These are phyloP conservation scores for Choristoneura fumiferana DNA, from an alignment of 1,140 invertebrate genomes.

Conservation along the genomic window DNA sequence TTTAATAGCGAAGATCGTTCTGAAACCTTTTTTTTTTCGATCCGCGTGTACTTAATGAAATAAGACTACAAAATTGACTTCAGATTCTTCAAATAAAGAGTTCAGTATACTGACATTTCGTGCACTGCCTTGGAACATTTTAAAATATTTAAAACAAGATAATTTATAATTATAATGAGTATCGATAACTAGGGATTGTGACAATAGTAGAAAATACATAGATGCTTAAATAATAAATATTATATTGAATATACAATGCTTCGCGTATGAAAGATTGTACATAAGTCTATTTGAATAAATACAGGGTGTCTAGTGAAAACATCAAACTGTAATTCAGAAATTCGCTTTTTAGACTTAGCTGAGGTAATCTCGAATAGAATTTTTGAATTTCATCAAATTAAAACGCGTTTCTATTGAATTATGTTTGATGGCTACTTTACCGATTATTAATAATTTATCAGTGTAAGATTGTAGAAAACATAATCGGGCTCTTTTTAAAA, in stretches of 20 bases:
- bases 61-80: too few species aligned
- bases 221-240: constrained; percentile 63
- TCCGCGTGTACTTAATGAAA: too few species aligned
- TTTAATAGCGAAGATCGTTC: too few species aligned
- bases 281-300: constrained; percentile 50
- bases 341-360: constrained; percentile 14
- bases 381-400: background rate
- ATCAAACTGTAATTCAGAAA: constrained; percentile 54
- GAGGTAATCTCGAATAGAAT: background rate
- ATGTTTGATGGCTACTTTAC: constrained; percentile 13
- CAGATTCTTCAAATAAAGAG: too few species aligned
- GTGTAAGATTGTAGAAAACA: background rate
- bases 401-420: constrained; percentile 1
- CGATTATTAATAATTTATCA: background rate
- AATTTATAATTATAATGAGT: constrained; percentile 31
- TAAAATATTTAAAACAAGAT: constrained; percentile 17
- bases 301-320: constrained; percentile 52
- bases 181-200: constrained; percentile 65
- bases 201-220: constrained; percentile 73
- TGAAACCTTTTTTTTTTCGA: too few species aligned
- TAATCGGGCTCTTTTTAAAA: background rate
- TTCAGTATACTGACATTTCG: background rate
- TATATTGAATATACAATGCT: constrained; percentile 49
- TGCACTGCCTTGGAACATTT: background rate
- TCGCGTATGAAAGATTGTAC: constrained; percentile 50